These are phyloP conservation scores for Caenorhabditis japonica DNA, from an alignment of 2,888 invertebrate species.

Conservation along the genomic window DNA sequence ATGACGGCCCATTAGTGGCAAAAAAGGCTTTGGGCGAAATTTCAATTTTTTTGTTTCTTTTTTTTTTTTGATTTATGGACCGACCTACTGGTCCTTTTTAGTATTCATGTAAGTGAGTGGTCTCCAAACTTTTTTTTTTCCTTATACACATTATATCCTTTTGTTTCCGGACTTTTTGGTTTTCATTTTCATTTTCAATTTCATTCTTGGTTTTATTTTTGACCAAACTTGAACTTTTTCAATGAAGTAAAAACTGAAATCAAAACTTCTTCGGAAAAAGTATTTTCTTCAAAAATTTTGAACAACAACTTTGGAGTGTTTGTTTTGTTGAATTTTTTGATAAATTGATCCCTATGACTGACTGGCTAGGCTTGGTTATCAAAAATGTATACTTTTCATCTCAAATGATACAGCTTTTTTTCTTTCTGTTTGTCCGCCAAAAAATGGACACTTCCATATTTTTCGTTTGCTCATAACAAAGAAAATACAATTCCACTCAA, in stretches of 20 bases:
- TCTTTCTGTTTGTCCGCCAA: conserved; percentile 4
- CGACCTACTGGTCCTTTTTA: conserved; percentile 25
- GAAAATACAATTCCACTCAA: no score
- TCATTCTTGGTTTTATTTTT: not conserved
- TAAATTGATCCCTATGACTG: conserved; percentile 37
- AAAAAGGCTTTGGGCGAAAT: not conserved
- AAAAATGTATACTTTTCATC: conserved; percentile 50
- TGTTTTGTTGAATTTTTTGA: conserved; percentile 34
- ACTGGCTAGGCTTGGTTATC: conserved; percentile 33
- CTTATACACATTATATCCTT: no score
- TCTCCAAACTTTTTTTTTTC: no score
- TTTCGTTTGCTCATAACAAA: no score
- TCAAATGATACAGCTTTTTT: conserved; percentile 15
- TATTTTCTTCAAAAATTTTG: no score
- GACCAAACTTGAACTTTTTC: not conserved
- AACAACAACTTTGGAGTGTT: no score
- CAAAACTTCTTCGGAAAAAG: no score
- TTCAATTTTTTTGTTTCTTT: conserved; percentile 14
- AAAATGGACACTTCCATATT: conserved; percentile 16
- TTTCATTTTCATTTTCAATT: not conserved
- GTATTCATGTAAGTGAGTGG: conserved; percentile 33
- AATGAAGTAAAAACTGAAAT: no score
- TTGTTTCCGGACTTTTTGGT: no score
- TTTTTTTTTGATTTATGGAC: conserved; percentile 17
- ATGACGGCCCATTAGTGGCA: not conserved